These are phyloP conservation scores for Acanthosepion esculentum DNA, from an alignment of 2,888 invertebrate species.

Conservation along the genomic window DNA sequence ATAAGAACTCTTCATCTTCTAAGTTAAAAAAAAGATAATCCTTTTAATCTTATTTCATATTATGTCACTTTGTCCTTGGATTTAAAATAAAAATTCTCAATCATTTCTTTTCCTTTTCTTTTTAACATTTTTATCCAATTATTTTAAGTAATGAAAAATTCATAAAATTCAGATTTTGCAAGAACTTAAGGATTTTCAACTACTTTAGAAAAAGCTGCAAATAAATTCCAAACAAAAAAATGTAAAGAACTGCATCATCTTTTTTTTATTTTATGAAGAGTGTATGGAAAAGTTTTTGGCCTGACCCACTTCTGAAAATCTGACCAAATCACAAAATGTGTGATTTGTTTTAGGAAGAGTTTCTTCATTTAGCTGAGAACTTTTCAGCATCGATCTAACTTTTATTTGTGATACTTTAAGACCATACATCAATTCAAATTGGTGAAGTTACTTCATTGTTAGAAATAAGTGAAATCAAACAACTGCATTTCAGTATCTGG, in stretches of 20 bases:
- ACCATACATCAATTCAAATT: neutral
- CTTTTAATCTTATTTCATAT: neutral
- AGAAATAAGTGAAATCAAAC: neutral
- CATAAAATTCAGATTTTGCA: neutral
- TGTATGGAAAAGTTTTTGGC: too few species aligned
- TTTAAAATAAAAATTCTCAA: neutral
- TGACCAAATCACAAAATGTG: too few species aligned
- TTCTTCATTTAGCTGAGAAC: too few species aligned
- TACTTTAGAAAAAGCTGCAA: neutral
- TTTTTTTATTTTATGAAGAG: neutral
- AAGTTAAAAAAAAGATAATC: neutral
- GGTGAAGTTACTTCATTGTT: neutral
- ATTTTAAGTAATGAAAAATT: constrained; percentile 33
- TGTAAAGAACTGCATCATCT: neutral
- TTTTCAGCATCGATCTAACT: neutral
- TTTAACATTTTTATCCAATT: neutral
- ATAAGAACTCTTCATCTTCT: neutral
- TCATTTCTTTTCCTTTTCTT: neutral
- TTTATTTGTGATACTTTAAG: neutral
- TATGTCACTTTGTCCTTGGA: constrained; percentile 33
- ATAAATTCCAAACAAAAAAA: neutral
- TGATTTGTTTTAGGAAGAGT: too few species aligned
- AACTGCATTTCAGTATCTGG: too few species aligned
- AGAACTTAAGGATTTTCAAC: neutral
- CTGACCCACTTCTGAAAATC: too few species aligned